These are phyloP conservation scores for Syngnathoides biaculeatus DNA, from an alignment of 2,113 vertebrate genomes.

Conservation along the genomic window DNA sequence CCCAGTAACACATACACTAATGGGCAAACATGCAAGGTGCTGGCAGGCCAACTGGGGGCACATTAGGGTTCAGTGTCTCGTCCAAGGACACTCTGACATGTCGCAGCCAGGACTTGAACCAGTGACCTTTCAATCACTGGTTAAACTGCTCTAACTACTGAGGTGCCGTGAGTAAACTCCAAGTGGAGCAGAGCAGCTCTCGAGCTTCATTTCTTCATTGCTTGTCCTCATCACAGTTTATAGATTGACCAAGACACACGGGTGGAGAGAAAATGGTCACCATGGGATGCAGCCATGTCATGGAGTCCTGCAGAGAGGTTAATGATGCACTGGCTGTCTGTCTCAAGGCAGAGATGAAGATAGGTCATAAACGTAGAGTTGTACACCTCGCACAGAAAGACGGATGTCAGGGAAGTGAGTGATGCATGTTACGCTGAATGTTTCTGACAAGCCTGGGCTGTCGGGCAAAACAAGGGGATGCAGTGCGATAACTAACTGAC, in stretches of 20 bases:
- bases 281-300: conserved; percentile 44
- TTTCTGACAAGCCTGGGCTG: conserved; percentile 67
- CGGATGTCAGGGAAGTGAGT: conserved; percentile 54
- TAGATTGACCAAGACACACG: conserved; percentile 28
- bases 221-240: conserved; percentile 31
- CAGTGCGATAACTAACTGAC: conserved; percentile 63
- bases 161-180: no score
- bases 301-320: conserved; percentile 57
- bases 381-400: conserved; percentile 47
- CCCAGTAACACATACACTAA: no score
- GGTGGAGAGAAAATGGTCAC: conserved; percentile 49
- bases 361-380: conserved; percentile 40
- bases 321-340: conserved; percentile 61
- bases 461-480: conserved; percentile 61
- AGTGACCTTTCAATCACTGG: no score
- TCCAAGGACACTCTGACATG: no score
- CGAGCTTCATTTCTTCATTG: conserved; percentile 22
- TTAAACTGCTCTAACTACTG: no score
- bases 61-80: no score
- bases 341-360: conserved; percentile 46
- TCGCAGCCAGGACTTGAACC: no score
- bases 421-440: conserved; percentile 61
- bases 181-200: no score
- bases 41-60: no score
- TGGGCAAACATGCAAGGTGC: no score